Conservation (phyloP, 2,797 vertebrate species). For the Anableps anableps region DNA sequence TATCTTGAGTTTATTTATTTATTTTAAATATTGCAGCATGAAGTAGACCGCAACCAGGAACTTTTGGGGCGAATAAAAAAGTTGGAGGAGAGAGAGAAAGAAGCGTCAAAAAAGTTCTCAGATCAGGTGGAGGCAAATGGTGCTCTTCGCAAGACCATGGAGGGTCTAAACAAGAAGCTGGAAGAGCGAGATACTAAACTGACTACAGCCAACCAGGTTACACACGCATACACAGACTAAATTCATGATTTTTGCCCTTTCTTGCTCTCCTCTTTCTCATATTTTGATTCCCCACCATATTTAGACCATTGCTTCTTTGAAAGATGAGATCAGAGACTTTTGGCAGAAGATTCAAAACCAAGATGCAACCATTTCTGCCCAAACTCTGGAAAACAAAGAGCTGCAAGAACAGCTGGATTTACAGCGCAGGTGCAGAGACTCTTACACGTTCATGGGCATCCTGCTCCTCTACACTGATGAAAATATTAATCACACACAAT, state of each 20-base stretch:
- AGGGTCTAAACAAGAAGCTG: slow-evolving; percentile 83
- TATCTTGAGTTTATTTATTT: not conserved
- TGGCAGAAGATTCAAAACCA: slow-evolving; percentile 80
- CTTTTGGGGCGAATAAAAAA: slow-evolving; percentile 85
- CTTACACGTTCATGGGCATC: slow-evolving; percentile 4
- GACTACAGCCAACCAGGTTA: slow-evolving; percentile 84
- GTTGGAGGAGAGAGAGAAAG: slow-evolving; percentile 85
- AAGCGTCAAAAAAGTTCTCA: slow-evolving; percentile 78
- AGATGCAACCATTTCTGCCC: slow-evolving; percentile 69
- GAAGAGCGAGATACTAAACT: slow-evolving; percentile 87
- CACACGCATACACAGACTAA: slow-evolving; percentile 10
- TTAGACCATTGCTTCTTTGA: slow-evolving; percentile 72
- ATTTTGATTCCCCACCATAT: slow-evolving; percentile 8
- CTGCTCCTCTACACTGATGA: not conserved
- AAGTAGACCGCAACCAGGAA: slow-evolving; percentile 90
- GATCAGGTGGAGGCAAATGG: slow-evolving; percentile 85
- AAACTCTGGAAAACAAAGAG: slow-evolving; percentile 77
- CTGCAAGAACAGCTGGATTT: slow-evolving; percentile 87
- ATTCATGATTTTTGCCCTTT: not conserved
- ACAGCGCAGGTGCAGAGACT: slow-evolving; percentile 81
- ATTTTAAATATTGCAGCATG: slow-evolving; percentile 78
- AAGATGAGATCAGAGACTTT: slow-evolving; percentile 80
- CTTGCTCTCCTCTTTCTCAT: slow-evolving; percentile 7
- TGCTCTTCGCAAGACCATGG: slow-evolving; percentile 82
- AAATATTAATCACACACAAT: slow-evolving; percentile 21